Conservation (phyloP, 1,140 invertebrate genomes). For the Dreissena polymorpha region DNA sequence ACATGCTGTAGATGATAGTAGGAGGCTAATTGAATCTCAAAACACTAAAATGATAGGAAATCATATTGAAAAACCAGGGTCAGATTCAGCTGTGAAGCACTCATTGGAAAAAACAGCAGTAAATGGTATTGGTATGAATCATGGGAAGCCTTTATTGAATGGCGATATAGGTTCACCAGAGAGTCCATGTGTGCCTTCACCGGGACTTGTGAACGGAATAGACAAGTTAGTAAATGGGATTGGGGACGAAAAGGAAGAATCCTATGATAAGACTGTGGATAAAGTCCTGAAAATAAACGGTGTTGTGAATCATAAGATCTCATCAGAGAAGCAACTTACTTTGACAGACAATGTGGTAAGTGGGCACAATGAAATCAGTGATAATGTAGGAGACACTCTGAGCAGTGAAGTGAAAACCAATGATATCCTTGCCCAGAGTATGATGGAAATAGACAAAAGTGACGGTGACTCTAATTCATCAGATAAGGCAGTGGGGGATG, state of each 20-base stretch:
- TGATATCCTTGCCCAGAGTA: conserved; percentile 43
- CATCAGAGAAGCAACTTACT: not conserved
- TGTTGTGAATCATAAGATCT: conserved; percentile 48
- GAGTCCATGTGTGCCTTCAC: conserved; percentile 44
- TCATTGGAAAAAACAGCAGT: conserved; percentile 24
- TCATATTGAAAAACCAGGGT: not conserved
- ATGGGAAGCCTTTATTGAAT: conserved; percentile 36
- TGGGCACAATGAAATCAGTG: conserved; percentile 1
- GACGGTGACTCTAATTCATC: conserved; percentile 14
- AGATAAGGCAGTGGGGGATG: conserved; percentile 7
- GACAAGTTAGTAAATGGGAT: conserved; percentile 54
- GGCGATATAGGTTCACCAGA: conserved; percentile 42
- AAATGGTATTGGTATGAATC: conserved; percentile 36
- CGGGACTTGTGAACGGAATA: conserved; percentile 31
- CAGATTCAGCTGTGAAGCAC: conserved; percentile 29
- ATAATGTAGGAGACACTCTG: conserved; percentile 2
- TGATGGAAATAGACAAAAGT: conserved; percentile 43
- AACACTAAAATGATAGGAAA: not conserved
- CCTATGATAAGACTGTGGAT: conserved; percentile 16
- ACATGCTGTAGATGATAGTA: conserved; percentile 22
- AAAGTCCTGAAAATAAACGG: conserved; percentile 48
- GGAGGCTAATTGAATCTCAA: conserved; percentile 27
- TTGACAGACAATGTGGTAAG: not conserved
- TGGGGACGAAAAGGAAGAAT: conserved; percentile 23
- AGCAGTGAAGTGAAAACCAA: conserved; percentile 22